Evolutionary conservation across 2,113 vertebrate species (phyloP).

Genomic region (Sinocyclocheilus rhinocerous): DNA sequence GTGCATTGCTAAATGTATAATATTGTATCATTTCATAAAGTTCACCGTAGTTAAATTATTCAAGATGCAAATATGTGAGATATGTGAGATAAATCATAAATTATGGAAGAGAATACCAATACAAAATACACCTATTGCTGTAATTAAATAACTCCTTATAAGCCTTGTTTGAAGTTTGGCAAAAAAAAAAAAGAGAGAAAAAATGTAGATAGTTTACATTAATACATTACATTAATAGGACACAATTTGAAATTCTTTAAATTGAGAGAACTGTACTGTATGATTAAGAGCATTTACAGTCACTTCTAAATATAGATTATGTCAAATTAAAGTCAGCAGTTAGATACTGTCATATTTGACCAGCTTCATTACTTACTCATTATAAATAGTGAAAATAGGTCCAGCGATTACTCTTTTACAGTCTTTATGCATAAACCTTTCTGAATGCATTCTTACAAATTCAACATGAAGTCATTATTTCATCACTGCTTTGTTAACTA

Average conservation of each 20-base stretch:
- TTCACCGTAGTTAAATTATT: not conserved
- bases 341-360: not conserved
- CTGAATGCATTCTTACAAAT: not conserved
- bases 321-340: not conserved
- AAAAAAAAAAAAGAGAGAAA: too few relatives aligned
- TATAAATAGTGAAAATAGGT: not conserved
- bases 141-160: too few relatives aligned
- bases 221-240: not conserved
- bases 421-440: not conserved
- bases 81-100: not conserved
- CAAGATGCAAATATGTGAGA: not conserved
- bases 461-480: constrained; percentile 47
- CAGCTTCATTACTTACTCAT: not conserved
- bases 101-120: not conserved
- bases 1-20: not conserved
- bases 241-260: not conserved
- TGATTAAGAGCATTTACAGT: not conserved
- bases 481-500: constrained; percentile 56
- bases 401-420: not conserved
- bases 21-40: not conserved
- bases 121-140: too few relatives aligned
- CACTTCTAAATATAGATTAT: not conserved
- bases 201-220: too few relatives aligned
- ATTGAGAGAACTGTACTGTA: not conserved
- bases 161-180: too few relatives aligned